Conservation (phyloP, 2,888 invertebrate species). For the Orgyia antiqua region DNA sequence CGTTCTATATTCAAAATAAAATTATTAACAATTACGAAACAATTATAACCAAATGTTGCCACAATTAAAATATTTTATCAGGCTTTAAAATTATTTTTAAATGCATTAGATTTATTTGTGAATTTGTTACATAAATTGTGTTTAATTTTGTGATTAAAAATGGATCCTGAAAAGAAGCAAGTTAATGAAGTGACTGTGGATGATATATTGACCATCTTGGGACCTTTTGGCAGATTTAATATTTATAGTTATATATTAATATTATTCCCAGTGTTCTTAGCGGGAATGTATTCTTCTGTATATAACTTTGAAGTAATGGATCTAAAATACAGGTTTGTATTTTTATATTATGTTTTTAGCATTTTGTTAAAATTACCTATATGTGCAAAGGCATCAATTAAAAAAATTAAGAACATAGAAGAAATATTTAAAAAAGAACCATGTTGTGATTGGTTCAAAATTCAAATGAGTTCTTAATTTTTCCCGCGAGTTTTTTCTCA, state of each 20-base stretch:
- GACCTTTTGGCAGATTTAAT: constrained; percentile 65
- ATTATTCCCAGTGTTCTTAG: constrained; percentile 59
- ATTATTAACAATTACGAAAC: constrained; percentile 18
- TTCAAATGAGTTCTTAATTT: too few relatives aligned
- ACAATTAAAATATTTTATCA: too few relatives aligned
- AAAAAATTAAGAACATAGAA: too few relatives aligned
- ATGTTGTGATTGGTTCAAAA: too few relatives aligned
- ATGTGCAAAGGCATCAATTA: too few relatives aligned
- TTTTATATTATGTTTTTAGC: constrained; percentile 2
- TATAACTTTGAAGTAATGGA: constrained; percentile 72
- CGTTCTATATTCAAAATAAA: constrained; percentile 28
- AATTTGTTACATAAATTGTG: constrained; percentile 7
- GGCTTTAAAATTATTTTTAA: too few relatives aligned
- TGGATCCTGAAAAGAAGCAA: constrained; percentile 62
- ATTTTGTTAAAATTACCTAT: too few relatives aligned
- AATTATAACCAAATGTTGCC: too few relatives aligned
- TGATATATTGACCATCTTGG: constrained; percentile 57
- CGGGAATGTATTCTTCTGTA: constrained; percentile 68
- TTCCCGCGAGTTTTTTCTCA: too few relatives aligned
- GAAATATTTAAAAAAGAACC: too few relatives aligned
- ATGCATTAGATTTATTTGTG: constrained; percentile 6
- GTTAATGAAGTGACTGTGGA: constrained; percentile 59
- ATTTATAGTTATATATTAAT: constrained; percentile 54
- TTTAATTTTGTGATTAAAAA: constrained; percentile 31
- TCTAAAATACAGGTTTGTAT: constrained; percentile 57